Conservation (phyloP, 2,888 invertebrate species). For the Adelphocoris suturalis region DNA sequence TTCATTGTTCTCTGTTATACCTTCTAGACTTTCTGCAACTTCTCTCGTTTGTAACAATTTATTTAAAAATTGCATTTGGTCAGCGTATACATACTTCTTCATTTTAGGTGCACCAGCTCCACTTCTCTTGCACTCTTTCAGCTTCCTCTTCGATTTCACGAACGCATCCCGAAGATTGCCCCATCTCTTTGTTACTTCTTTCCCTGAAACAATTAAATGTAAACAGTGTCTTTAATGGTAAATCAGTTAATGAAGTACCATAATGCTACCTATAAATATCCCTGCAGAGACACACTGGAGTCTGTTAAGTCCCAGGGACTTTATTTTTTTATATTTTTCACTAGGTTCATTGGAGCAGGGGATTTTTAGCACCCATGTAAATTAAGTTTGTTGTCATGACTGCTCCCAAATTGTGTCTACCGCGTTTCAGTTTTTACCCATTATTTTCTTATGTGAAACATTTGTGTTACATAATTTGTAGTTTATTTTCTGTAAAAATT, state of each 20-base stretch:
- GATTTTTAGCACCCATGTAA: too few species aligned
- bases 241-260: slow-evolving; percentile 40
- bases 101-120: slow-evolving; percentile 66
- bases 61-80: slow-evolving; percentile 72
- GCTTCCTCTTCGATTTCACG: slow-evolving; percentile 21
- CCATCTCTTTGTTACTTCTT: slow-evolving; percentile 54
- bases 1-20: slow-evolving; percentile 64
- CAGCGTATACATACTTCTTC: slow-evolving; percentile 70
- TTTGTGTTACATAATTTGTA: too few species aligned
- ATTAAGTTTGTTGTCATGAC: too few species aligned
- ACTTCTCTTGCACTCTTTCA: slow-evolving; percentile 46
- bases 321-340: too few species aligned
- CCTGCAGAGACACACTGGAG: too few species aligned
- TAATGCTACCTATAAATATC: slow-evolving; percentile 36
- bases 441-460: too few species aligned
- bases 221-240: slow-evolving; percentile 5
- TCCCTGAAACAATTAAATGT: too few species aligned
- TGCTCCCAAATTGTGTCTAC: too few species aligned
- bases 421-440: too few species aligned
- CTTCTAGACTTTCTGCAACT: slow-evolving; percentile 71
- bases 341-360: too few species aligned
- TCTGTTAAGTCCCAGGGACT: too few species aligned
- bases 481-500: too few species aligned
- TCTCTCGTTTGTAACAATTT: slow-evolving; percentile 49
- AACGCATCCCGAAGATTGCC: slow-evolving; percentile 51